Evolutionary conservation across 1,140 invertebrate genomes (phyloP).

Genomic region (Trachelipus rathkii): DNA sequence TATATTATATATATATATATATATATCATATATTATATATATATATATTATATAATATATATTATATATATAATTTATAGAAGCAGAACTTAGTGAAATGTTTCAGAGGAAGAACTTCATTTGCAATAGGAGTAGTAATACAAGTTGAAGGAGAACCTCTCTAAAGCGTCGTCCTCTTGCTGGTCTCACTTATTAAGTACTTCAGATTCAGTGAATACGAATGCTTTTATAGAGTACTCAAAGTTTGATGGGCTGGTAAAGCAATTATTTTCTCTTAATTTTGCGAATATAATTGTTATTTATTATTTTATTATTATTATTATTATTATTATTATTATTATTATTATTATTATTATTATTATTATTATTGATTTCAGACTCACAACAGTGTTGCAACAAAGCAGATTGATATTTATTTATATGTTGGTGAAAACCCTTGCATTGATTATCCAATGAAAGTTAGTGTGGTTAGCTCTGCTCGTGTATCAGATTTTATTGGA

Average conservation of each 20-base stretch:
- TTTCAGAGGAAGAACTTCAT: background rate
- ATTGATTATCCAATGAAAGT: constrained; percentile 2
- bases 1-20: too few relatives aligned
- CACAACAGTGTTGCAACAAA: background rate
- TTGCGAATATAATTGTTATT: too few relatives aligned
- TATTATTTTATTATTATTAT: too few relatives aligned
- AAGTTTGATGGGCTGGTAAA: constrained; percentile 5
- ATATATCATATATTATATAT: too few relatives aligned
- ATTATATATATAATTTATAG: background rate
- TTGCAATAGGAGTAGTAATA: background rate
- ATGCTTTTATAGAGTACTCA: background rate
- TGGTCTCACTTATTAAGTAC: background rate
- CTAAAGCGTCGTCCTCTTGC: background rate
- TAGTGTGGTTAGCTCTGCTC: constrained; percentile 55
- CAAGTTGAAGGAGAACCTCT: background rate
- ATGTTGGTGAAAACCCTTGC: background rate
- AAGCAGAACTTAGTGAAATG: background rate
- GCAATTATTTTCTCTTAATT: too few relatives aligned
- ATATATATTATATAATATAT: too few relatives aligned
- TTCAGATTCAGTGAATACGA: background rate
- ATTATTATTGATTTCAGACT: background rate
- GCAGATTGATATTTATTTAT: background rate
- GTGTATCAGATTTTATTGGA: constrained; percentile 88
- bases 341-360: too few relatives aligned
- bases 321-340: too few relatives aligned